phyloP scores from a whole-genome alignment of 2,888 invertebrate species.

The Orthosia cruda region DNA sequence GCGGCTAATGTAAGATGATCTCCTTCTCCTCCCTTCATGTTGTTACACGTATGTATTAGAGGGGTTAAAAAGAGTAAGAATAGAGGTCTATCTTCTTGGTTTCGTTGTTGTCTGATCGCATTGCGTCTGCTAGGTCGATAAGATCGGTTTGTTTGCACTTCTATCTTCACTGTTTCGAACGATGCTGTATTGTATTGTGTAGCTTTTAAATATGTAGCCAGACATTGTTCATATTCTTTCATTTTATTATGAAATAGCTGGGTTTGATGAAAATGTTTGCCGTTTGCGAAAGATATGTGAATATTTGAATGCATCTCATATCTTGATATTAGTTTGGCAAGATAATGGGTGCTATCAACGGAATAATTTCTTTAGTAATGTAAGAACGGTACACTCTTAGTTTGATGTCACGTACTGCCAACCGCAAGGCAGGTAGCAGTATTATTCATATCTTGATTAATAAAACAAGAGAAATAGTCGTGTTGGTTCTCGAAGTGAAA shows the following conservation, averaged over 20 bases:
- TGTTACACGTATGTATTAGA: background rate
- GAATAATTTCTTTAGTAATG: background rate
- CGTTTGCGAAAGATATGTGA: slow-evolving; percentile 13
- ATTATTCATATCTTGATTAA: background rate
- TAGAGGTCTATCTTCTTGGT: slow-evolving; percentile 56
- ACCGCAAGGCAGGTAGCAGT: background rate
- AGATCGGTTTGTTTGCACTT: slow-evolving; percentile 76
- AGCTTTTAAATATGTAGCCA: slow-evolving; percentile 41
- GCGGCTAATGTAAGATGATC: slow-evolving; percentile 57
- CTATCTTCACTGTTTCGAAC: slow-evolving; percentile 59
- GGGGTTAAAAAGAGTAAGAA: background rate
- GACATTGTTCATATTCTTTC: slow-evolving; percentile 6
- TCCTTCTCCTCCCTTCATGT: background rate
- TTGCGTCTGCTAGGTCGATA: slow-evolving; percentile 74
- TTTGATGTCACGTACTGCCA: background rate
- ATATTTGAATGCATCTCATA: slow-evolving; percentile 24
- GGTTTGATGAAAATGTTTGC: slow-evolving; percentile 7
- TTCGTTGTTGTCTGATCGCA: slow-evolving; percentile 70
- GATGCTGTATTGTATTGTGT: slow-evolving; percentile 42
- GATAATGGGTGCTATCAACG: background rate
- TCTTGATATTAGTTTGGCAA: slow-evolving; percentile 14
- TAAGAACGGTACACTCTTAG: background rate
- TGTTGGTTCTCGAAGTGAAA: background rate
- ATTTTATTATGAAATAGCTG: slow-evolving; percentile 29
- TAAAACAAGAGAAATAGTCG: background rate